Conservation (phyloP, 2,797 vertebrate genomes). For the Fistularia commersonii region DNA sequence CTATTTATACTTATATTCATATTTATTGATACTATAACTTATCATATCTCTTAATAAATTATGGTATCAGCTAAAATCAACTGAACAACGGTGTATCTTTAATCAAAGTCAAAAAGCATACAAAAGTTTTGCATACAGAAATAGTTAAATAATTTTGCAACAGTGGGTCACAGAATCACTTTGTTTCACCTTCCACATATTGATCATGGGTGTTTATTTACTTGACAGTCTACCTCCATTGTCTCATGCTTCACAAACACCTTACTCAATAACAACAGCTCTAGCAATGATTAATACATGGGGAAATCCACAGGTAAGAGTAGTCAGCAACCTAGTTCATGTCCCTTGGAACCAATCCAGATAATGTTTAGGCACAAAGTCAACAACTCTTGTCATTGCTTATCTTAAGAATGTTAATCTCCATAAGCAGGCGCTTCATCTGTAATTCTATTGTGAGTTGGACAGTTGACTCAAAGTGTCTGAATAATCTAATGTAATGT, state of each 20-base stretch:
- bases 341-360: slow-evolving; percentile 53
- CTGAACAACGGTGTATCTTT: too few relatives aligned
- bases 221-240: slow-evolving; percentile 1
- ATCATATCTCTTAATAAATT: too few relatives aligned
- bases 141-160: too few relatives aligned
- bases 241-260: slow-evolving; percentile 29
- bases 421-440: slow-evolving; percentile 65
- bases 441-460: slow-evolving; percentile 70
- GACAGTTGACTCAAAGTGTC: slow-evolving; percentile 70
- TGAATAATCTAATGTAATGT: slow-evolving; percentile 67
- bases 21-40: too few relatives aligned
- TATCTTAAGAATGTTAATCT: slow-evolving; percentile 70
- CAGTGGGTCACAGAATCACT: too few relatives aligned
- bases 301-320: slow-evolving; percentile 62
- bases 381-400: slow-evolving; percentile 67
- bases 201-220: not conserved
- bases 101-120: too few relatives aligned
- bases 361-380: slow-evolving; percentile 63
- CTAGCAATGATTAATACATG: slow-evolving; percentile 57
- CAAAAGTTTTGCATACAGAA: too few relatives aligned
- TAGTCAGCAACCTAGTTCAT: slow-evolving; percentile 49
- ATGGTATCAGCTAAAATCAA: too few relatives aligned
- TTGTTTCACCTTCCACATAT: not conserved
- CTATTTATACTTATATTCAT: too few relatives aligned
- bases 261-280: slow-evolving; percentile 39